Conservation (phyloP, 1,140 invertebrate species). For the Zaprionus gabonicus region DNA sequence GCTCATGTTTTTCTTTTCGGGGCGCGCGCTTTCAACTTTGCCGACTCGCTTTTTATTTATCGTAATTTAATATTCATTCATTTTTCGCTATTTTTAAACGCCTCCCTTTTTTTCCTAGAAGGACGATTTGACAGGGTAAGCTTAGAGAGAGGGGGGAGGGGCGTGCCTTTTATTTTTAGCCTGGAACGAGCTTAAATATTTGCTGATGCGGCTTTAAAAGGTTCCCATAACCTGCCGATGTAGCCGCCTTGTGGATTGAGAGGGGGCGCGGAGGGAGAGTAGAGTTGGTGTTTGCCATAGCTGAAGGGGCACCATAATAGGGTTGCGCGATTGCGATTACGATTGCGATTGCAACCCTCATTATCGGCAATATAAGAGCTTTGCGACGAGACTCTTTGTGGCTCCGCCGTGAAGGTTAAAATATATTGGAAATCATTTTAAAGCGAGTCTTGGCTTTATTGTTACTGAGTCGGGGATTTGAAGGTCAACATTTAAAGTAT, state of each 20-base stretch:
- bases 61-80: slow-evolving; percentile 77
- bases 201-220: slow-evolving; percentile 46
- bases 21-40: slow-evolving; percentile 34
- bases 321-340: slow-evolving; percentile 8
- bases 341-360: slow-evolving; percentile 11
- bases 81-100: slow-evolving; percentile 70
- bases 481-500: not conserved
- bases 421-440: not conserved
- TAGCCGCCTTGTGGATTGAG: not conserved
- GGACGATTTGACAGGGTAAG: not conserved
- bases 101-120: slow-evolving; percentile 18
- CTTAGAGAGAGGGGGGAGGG: not conserved
- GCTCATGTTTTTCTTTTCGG: slow-evolving; percentile 6
- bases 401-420: not conserved
- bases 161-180: slow-evolving; percentile 34
- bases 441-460: not conserved
- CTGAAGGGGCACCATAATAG: not conserved
- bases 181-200: slow-evolving; percentile 43
- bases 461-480: not conserved
- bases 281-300: not conserved
- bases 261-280: too few species aligned
- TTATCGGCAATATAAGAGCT: slow-evolving; percentile 14
- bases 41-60: slow-evolving; percentile 51
- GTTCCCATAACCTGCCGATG: not conserved
- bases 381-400: slow-evolving; percentile 1